Evolutionary conservation across 2,797 vertebrate genomes (phyloP).

Genomic region (Xiphophorus birchmanni): DNA sequence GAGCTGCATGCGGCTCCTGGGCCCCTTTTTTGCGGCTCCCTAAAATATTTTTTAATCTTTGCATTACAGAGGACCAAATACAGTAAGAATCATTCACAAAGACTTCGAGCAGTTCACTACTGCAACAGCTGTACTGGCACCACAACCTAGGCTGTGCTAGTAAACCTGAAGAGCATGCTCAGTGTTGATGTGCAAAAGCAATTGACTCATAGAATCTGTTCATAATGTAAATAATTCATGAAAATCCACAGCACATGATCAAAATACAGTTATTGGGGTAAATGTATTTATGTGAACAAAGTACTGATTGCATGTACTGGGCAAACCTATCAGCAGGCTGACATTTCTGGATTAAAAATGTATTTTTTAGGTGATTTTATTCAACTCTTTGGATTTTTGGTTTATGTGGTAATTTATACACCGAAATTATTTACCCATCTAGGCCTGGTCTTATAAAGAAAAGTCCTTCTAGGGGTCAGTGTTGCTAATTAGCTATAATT

Average conservation of each 20-base stretch:
- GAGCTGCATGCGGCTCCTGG: conserved; percentile 81
- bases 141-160: conserved; percentile 5
- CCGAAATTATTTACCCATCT: background rate
- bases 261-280: background rate
- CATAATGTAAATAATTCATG: background rate
- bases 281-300: background rate
- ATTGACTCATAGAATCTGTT: background rate
- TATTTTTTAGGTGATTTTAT: background rate
- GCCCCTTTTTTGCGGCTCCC: conserved; percentile 84
- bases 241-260: background rate
- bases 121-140: conserved; percentile 53
- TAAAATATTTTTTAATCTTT: conserved; percentile 82
- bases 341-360: background rate
- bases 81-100: conserved; percentile 73
- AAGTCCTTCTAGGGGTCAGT: background rate
- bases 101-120: conserved; percentile 60
- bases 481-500: too few relatives aligned
- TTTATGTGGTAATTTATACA: background rate
- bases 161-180: conserved; percentile 28
- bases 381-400: background rate
- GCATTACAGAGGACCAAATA: conserved; percentile 77
- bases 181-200: conserved; percentile 2
- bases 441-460: background rate
- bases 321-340: background rate
- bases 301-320: background rate